These are phyloP conservation scores for Drosophila obscura DNA, from an alignment of 1,140 invertebrate species.

Conservation along the genomic window DNA sequence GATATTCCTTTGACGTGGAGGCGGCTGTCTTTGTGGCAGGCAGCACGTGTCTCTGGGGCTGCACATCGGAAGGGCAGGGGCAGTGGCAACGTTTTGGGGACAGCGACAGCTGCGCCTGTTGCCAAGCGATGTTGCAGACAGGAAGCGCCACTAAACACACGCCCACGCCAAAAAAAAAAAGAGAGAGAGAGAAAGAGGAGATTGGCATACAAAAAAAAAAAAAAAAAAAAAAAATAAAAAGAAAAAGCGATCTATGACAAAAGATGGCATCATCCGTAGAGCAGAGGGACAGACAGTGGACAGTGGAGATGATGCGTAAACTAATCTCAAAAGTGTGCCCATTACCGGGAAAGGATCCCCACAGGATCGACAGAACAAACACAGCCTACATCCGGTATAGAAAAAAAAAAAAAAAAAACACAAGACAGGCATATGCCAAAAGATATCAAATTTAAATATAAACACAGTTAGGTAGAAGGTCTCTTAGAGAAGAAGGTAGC, in stretches of 20 bases:
- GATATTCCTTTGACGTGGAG: conserved; percentile 70
- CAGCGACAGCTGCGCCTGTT: conserved; percentile 63
- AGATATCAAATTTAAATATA: conserved; percentile 77
- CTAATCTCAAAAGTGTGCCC: conserved; percentile 81
- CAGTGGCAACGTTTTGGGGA: conserved; percentile 46
- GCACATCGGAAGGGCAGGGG: conserved; percentile 1
- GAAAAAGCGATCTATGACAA: conserved; percentile 62
- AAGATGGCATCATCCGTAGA: conserved; percentile 40
- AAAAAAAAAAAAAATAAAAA: background rate
- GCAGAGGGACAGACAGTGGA: conserved; percentile 31
- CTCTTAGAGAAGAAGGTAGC: background rate
- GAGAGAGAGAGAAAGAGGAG: conserved; percentile 1
- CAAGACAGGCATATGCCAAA: conserved; percentile 71
- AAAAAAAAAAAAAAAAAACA: conserved; percentile 32
- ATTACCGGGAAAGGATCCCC: conserved; percentile 55
- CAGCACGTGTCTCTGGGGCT: conserved; percentile 63
- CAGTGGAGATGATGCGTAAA: conserved; percentile 66
- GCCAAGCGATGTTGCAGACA: conserved; percentile 68
- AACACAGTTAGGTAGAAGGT: conserved; percentile 17
- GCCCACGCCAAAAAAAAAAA: conserved; percentile 42
- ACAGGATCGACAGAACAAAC: conserved; percentile 55
- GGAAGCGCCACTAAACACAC: conserved; percentile 68
- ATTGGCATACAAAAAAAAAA: background rate
- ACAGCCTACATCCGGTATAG: conserved; percentile 78
- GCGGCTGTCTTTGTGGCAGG: conserved; percentile 63